Conservation (phyloP, 2,888 invertebrate genomes). For the Volucella bombylans region DNA sequence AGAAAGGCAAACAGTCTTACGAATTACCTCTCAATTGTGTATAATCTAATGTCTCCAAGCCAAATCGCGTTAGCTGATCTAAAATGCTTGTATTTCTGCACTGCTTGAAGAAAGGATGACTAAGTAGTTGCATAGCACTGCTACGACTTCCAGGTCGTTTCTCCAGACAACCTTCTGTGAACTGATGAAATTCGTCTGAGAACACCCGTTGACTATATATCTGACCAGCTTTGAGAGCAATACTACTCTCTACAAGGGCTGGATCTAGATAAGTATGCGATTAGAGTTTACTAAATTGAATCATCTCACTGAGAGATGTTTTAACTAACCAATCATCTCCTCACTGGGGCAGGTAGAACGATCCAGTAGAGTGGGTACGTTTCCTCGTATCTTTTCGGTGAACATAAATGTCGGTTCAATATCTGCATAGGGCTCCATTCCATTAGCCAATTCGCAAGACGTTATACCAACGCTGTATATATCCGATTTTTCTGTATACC, state of each 20-base stretch:
- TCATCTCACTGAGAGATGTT: not conserved
- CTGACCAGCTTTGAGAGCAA: slow-evolving; percentile 81
- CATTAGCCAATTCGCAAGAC: slow-evolving; percentile 90
- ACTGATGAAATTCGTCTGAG: slow-evolving; percentile 89
- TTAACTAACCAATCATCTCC: slow-evolving; percentile 80
- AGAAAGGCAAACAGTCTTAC: too few species aligned
- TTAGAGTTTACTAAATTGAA: too few species aligned
- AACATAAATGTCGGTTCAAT: slow-evolving; percentile 94
- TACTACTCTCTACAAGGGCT: slow-evolving; percentile 79
- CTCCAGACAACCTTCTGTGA: slow-evolving; percentile 88
- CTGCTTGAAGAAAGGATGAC: slow-evolving; percentile 91
- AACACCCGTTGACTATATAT: slow-evolving; percentile 86
- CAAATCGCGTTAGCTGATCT: slow-evolving; percentile 79
- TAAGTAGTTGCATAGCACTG: slow-evolving; percentile 86
- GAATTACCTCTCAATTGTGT: slow-evolving; percentile 77
- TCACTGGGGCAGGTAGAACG: slow-evolving; percentile 86
- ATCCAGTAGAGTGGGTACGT: slow-evolving; percentile 89
- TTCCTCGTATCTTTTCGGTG: slow-evolving; percentile 91
- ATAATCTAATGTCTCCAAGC: slow-evolving; percentile 78
- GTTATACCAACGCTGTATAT: slow-evolving; percentile 95
- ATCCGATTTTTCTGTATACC: slow-evolving; percentile 95
- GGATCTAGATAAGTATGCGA: slow-evolving; percentile 44
- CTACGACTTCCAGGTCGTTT: slow-evolving; percentile 88
- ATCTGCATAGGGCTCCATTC: slow-evolving; percentile 92
- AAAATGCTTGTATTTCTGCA: slow-evolving; percentile 79